Evolutionary conservation across 2,113 vertebrate genomes (phyloP), one percentile per base, ranked within the genome.

Genomic region (Lutjanus erythropterus): DNA sequence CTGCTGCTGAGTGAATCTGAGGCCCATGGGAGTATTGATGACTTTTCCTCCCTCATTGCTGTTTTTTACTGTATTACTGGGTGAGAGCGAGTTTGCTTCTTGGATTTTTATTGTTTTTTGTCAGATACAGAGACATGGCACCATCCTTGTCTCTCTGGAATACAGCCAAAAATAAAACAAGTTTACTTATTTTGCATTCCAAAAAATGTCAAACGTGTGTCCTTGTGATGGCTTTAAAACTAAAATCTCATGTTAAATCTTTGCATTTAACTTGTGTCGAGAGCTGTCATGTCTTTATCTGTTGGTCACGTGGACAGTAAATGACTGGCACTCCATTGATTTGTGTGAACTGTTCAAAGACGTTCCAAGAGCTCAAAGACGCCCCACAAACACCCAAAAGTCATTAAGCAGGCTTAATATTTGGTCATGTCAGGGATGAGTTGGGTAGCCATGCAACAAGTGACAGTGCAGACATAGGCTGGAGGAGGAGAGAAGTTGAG

Each of bases 1-100:
- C 42, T 49, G 33, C 55, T 50, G 67, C 37, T 44, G 56, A 68
- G 68, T 75, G 29, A 61, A 78, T 53, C 33, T n/a, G 41, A 55
- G 39, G 39, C 60, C 41, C 23, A 39, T 8, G 15, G 52, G 44
- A 66, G 21, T 31, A 69, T 47, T 58, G 27, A 83, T 25, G 15
- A 56, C 23, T 64, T 62, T 69, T 46, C 1, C 3, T 29, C 10
- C n/a, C 3, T 44, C 2, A 9, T 31, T 62, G 42, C 5, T 31
- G 33, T 1, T 46, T 44, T 71, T 73, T 55, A 41, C 29, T 56
- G 19, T 52, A 21, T 64, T 52, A 25, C 6, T 67, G 55, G 19
- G 14, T 14, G 16, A 16, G 18, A 69, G 18, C 1, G 1, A 60
- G n/a, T 60, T 35, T 41, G 23, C 25, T 49, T 64, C 21, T 11